Conservation (phyloP, 1,140 invertebrate species). For the Penaeus japonicus region DNA sequence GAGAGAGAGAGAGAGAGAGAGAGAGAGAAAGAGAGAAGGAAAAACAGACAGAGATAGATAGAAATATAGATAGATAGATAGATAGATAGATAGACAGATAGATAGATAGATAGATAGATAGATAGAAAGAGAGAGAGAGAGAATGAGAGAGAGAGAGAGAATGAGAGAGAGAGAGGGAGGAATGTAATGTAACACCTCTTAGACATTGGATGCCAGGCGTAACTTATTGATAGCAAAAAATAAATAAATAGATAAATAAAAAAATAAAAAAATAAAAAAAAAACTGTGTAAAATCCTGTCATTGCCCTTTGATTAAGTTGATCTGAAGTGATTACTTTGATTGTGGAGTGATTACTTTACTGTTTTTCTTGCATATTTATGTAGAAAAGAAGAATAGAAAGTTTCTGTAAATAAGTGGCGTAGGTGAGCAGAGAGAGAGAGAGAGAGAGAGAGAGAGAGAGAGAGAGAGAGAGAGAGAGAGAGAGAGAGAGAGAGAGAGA, state of each 20-base stretch:
- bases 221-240: no score
- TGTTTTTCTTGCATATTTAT: no score
- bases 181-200: no score
- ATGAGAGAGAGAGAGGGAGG: not conserved
- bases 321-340: no score
- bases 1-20: constrained; percentile 2
- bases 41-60: constrained; percentile 35
- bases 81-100: constrained; percentile 25
- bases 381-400: no score
- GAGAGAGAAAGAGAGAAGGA: not conserved
- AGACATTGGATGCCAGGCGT: no score
- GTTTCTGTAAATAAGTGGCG: no score
- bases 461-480: not conserved
- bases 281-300: no score
- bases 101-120: not conserved
- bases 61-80: constrained; percentile 2
- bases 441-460: not conserved
- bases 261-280: no score
- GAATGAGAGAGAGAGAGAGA: not conserved
- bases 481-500: constrained; percentile 6
- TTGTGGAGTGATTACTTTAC: no score
- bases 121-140: not conserved
- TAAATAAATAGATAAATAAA: no score
- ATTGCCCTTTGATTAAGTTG: no score
- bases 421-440: not conserved